Conservation (phyloP, 2,888 invertebrate genomes). For the Nycteola revayana region DNA sequence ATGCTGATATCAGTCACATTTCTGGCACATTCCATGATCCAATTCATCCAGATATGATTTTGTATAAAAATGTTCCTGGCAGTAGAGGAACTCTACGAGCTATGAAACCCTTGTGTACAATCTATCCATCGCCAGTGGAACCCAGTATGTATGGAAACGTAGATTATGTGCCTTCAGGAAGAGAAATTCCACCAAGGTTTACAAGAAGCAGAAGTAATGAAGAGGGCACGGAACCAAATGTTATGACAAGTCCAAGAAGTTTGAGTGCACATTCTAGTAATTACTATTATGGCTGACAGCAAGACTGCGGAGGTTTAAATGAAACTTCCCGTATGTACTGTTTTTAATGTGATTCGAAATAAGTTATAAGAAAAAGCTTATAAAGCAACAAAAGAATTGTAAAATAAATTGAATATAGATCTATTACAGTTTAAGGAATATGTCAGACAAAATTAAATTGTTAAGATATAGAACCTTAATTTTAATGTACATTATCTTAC, state of each 20-base stretch:
- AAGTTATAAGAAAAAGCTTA: constrained; percentile 19
- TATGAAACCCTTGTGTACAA: constrained; percentile 71
- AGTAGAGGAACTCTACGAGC: constrained; percentile 63
- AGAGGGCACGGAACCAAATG: constrained; percentile 48
- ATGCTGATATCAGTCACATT: constrained; percentile 69
- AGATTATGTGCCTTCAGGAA: constrained; percentile 58
- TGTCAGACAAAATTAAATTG: constrained; percentile 18
- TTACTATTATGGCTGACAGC: constrained; percentile 69
- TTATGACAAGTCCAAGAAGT: constrained; percentile 68
- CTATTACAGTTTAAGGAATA: constrained; percentile 18
- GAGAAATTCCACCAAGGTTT: constrained; percentile 48
- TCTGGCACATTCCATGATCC: constrained; percentile 75
- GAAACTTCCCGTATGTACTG: constrained; percentile 55
- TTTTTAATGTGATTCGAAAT: constrained; percentile 39
- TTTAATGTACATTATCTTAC: constrained; percentile 9
- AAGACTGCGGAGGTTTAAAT: constrained; percentile 36
- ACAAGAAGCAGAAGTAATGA: constrained; percentile 53
- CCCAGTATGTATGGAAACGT: constrained; percentile 71
- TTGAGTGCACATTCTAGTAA: constrained; percentile 65
- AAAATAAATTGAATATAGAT: constrained; percentile 15
- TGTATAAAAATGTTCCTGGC: constrained; percentile 65
- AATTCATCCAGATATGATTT: constrained; percentile 72
- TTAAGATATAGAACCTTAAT: constrained; percentile 2
- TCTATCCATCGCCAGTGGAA: constrained; percentile 62
- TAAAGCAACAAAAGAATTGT: constrained; percentile 31